Percentiles rank a stretch among this genome's conserved stretches.
Evolutionary conservation across 53 echinoderm and acorn worm genomes (phyloP).

Genomic region (Mesocentrotus franciscanus): DNA sequence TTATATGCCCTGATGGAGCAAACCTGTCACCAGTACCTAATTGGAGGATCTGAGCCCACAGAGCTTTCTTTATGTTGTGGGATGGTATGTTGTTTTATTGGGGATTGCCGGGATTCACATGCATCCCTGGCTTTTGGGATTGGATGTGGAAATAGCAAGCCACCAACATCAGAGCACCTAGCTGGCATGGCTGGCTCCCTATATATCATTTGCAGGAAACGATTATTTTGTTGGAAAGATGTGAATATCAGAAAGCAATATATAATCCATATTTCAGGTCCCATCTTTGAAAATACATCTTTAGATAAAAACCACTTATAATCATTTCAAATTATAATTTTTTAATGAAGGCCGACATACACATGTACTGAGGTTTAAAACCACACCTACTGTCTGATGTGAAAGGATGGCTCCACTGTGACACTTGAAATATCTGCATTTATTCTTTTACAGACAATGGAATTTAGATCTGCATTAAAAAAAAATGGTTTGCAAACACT

Average conservation of each 20-base stretch:
- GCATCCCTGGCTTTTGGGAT: background rate
- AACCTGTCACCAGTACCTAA: slow-evolving; percentile 33
- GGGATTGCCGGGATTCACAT: background rate
- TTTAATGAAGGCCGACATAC: background rate
- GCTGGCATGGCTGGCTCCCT: background rate
- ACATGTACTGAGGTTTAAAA: background rate
- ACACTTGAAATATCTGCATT: background rate
- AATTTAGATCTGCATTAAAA: too few relatives aligned
- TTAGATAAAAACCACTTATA: background rate
- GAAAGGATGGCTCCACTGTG: background rate
- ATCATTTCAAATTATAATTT: background rate
- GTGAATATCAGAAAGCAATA: background rate
- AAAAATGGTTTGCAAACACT: too few relatives aligned
- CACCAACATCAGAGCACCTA: background rate
- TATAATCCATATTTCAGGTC: background rate
- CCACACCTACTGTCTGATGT: background rate
- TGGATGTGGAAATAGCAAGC: background rate
- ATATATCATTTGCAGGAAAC: background rate
- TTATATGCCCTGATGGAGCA: slow-evolving; percentile 28
- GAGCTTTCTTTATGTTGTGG: slow-evolving; percentile 11
- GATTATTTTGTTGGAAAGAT: background rate
- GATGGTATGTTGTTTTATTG: slow-evolving; percentile 22
- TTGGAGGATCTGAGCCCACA: slow-evolving; percentile 3
- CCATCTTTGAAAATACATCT: background rate
- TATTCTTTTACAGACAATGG: too few relatives aligned